Percentiles rank a stretch among this genome's conserved stretches.
Conservation (phyloP, 1,140 invertebrate genomes). For the Tachypleus tridentatus region DNA sequence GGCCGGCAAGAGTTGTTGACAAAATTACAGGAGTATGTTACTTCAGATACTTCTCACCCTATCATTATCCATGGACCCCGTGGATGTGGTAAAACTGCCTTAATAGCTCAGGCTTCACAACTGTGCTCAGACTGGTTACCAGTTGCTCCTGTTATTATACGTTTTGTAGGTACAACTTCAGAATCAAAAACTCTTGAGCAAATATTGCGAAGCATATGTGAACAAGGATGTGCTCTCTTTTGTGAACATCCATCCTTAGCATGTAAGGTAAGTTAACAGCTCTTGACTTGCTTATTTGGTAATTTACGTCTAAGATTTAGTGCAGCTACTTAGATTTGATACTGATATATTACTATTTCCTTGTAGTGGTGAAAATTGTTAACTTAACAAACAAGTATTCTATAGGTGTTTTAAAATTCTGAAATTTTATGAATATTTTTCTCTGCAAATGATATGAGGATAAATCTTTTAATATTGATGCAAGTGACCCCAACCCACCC, state of each 20-base stretch:
- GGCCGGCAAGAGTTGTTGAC: conserved; percentile 30
- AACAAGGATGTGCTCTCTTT: conserved; percentile 49
- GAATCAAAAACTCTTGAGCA: conserved; percentile 51
- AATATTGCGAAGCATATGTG: conserved; percentile 49
- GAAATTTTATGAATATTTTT: too few species aligned
- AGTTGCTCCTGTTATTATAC: conserved; percentile 44
- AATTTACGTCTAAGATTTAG: too few species aligned
- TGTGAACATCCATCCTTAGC: conserved; percentile 27
- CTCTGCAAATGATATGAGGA: too few species aligned
- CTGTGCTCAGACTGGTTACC: conserved; percentile 52
- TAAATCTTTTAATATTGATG: too few species aligned
- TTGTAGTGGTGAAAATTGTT: too few species aligned
- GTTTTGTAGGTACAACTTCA: conserved; percentile 47
- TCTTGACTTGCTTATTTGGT: too few species aligned
- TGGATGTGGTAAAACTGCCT: conserved; percentile 66
- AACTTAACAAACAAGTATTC: too few species aligned
- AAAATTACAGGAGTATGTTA: conserved; percentile 44
- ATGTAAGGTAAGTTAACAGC: conserved; percentile 16
- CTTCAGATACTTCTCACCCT: conserved; percentile 42
- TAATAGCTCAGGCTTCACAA: conserved; percentile 54
- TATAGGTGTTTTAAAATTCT: conserved; percentile 29
- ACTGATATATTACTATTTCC: too few species aligned
- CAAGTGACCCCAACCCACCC: too few species aligned
- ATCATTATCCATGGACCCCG: conserved; percentile 59
- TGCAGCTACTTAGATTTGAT: too few species aligned